Evolutionary conservation across 35 echinoderm and acorn worm genomes (phyloP).

Genomic region (Heliocidaris tuberculata): DNA sequence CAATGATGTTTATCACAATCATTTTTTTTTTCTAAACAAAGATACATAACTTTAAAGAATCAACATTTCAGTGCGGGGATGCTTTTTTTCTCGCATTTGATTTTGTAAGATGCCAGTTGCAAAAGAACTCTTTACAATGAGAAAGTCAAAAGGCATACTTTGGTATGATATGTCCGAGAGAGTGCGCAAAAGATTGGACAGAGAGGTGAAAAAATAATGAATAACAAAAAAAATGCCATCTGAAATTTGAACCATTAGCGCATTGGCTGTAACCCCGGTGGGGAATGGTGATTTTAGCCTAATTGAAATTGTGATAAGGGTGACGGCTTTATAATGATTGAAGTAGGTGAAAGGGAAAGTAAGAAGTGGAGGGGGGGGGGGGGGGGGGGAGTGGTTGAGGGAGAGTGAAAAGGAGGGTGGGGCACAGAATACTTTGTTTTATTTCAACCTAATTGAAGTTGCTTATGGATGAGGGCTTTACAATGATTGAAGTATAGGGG

Average conservation of each 20-base stretch:
- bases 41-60: too few species aligned
- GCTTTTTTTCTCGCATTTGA: neutral
- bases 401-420: too few species aligned
- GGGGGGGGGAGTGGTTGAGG: neutral
- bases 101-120: neutral
- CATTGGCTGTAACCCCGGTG: neutral
- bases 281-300: neutral
- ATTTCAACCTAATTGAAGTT: too few species aligned
- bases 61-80: too few species aligned
- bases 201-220: neutral
- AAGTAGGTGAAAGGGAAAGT: neutral
- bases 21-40: too few species aligned
- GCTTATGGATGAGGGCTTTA: too few species aligned
- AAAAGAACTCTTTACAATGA: neutral
- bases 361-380: neutral
- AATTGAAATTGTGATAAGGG: neutral
- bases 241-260: neutral
- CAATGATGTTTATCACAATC: too few species aligned
- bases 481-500: too few species aligned
- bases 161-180: neutral
- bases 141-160: neutral
- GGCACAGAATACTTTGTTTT: too few species aligned
- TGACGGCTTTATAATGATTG: neutral
- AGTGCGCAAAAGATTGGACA: neutral
- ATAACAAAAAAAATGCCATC: neutral